Percentiles rank a stretch among this genome's conserved stretches.
Conservation (phyloP, 2,888 invertebrate species). For the Mythimna lalbum region DNA sequence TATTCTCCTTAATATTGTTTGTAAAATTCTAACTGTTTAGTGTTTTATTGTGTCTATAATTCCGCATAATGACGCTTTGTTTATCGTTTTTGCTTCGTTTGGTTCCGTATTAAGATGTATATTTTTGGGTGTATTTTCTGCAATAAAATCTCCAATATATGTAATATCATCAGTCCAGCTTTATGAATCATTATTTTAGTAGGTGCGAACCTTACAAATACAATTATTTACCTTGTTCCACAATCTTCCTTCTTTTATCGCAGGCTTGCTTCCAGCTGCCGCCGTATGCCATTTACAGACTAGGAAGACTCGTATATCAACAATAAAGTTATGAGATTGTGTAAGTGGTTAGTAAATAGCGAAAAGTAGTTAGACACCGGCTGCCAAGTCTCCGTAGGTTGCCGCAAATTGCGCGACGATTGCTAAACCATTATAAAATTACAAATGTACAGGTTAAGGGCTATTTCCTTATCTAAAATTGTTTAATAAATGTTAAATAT, state of each 20-base stretch:
- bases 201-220: too few species aligned
- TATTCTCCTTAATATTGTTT: not conserved
- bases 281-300: conserved; percentile 6
- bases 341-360: conserved; percentile 49
- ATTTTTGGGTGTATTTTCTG: not conserved
- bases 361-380: conserved; percentile 48
- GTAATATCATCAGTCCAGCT: too few species aligned
- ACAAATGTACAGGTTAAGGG: conserved; percentile 52
- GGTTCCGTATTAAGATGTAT: not conserved
- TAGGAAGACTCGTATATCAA: conserved; percentile 41
- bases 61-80: not conserved
- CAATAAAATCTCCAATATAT: too few species aligned
- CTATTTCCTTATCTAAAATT: conserved; percentile 51
- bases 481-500: conserved; percentile 35
- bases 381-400: conserved; percentile 43
- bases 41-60: not conserved
- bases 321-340: conserved; percentile 48
- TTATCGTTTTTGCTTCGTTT: not conserved
- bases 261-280: not conserved
- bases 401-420: conserved; percentile 52
- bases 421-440: conserved; percentile 53
- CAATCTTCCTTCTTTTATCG: not conserved
- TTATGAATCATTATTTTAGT: too few species aligned
- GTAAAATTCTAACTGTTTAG: not conserved
- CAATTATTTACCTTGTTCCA: not conserved